A percentile compares a stretch with the other conserved stretches of the same genome.
Conservation (phyloP, 2,113 vertebrate species). For the Reinhardtius hippoglossoides region DNA sequence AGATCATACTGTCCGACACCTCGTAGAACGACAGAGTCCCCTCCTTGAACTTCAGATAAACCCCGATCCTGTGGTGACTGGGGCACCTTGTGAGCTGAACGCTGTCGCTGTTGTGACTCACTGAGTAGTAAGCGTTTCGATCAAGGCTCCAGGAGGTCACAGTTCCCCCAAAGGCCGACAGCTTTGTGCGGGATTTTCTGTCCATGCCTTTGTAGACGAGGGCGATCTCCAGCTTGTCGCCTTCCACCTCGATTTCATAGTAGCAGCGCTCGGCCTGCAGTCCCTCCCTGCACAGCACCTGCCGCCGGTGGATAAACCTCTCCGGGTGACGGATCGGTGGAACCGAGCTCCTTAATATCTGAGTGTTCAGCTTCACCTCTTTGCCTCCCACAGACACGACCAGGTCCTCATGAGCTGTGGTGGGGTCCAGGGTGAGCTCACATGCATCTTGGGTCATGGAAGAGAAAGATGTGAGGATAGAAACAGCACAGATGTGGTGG, state of each 20-base stretch:
- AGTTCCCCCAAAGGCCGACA: constrained; percentile 64
- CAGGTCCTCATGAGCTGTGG: constrained; percentile 63
- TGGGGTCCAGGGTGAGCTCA: constrained; percentile 57
- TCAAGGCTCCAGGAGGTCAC: constrained; percentile 72
- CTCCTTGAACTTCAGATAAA: constrained; percentile 61
- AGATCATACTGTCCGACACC: constrained; percentile 61
- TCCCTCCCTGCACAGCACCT: constrained; percentile 69
- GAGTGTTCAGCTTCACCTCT: constrained; percentile 20
- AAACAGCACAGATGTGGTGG: background rate
- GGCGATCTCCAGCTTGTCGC: constrained; percentile 64
- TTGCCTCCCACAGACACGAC: constrained; percentile 31
- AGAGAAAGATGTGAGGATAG: background rate
- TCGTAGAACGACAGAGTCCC: constrained; percentile 72
- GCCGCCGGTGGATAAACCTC: constrained; percentile 50
- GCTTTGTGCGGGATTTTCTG: constrained; percentile 22
- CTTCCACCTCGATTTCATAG: constrained; percentile 70
- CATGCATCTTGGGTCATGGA: constrained; percentile 61
- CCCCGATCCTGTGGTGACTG: constrained; percentile 46
- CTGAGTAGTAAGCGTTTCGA: constrained; percentile 52
- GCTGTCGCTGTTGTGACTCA: constrained; percentile 49
- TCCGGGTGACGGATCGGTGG: background rate
- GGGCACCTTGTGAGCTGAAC: constrained; percentile 34
- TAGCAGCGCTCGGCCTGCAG: constrained; percentile 64
- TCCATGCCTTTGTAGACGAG: constrained; percentile 65
- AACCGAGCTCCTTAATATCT: accelerated